A percentile compares a stretch with the other conserved stretches of the same genome.
phyloP scores from a whole-genome alignment of 2,113 vertebrate species.

The Actinemys pallida region DNA sequence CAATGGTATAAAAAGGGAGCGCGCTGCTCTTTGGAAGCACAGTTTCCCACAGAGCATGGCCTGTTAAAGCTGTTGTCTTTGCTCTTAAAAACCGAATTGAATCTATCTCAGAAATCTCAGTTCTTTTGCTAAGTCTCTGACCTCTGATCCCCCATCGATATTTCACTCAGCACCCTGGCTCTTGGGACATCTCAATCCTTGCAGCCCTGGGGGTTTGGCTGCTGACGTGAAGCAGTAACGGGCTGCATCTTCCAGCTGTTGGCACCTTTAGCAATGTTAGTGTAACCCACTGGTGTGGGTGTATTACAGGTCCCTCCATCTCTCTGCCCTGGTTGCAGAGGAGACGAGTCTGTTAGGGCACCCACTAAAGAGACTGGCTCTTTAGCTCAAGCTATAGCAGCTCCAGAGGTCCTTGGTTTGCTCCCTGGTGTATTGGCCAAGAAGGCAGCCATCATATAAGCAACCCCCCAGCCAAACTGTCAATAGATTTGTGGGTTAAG shows the following conservation, averaged over 20 bases:
- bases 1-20: not conserved
- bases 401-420: no score
- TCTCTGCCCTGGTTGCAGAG: not conserved
- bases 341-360: rapidly evolving
- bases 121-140: not conserved
- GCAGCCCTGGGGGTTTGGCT: not conserved
- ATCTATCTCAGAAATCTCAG: rapidly evolving
- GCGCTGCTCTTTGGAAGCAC: not conserved
- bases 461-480: not conserved
- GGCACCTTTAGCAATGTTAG: rapidly evolving
- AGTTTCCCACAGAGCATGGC: rapidly evolving
- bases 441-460: not conserved
- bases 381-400: not conserved
- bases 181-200: not conserved
- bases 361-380: not conserved
- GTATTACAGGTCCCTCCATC: not conserved
- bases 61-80: not conserved
- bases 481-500: not conserved
- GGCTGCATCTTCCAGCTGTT: not conserved
- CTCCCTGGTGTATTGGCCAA: no score
- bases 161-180: not conserved
- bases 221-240: rapidly evolving
- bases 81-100: not conserved
- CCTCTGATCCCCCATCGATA: rapidly evolving
- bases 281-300: rapidly evolving